These are phyloP conservation scores for Syngnathus floridae DNA, from an alignment of 2,113 vertebrate species.

Conservation along the genomic window DNA sequence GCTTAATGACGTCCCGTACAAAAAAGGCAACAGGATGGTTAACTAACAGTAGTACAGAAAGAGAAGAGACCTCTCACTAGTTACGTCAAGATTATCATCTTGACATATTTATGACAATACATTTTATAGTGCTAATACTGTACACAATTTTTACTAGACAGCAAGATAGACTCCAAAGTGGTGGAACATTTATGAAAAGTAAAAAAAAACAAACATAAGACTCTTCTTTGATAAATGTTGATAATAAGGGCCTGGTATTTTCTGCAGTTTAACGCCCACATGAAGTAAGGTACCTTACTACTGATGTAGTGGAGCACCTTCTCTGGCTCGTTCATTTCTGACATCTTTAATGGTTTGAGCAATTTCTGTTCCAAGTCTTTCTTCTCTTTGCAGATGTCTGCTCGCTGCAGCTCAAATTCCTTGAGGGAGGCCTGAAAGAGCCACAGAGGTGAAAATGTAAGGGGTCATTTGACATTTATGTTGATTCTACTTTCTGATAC, in stretches of 20 bases:
- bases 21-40: neutral
- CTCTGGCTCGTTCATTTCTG: constrained; percentile 28
- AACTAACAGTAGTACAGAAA: neutral
- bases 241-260: no score
- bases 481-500: neutral
- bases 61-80: neutral
- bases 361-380: constrained; percentile 36
- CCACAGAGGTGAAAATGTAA: neutral
- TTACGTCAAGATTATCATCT: no score
- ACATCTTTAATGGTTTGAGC: constrained; percentile 5
- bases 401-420: constrained; percentile 35
- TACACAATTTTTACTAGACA: no score
- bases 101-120: no score
- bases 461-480: neutral
- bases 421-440: constrained; percentile 31
- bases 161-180: no score
- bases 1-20: constrained; percentile 13
- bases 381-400: constrained; percentile 37
- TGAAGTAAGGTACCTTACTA: constrained; percentile 25
- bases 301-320: constrained; percentile 29
- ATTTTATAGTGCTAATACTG: no score
- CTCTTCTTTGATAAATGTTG: no score
- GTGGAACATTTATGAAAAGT: no score
- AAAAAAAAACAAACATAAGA: no score
- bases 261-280: neutral